Evolutionary conservation across 2,797 vertebrate genomes (phyloP).

Genomic region (Nannoperca obscura): DNA sequence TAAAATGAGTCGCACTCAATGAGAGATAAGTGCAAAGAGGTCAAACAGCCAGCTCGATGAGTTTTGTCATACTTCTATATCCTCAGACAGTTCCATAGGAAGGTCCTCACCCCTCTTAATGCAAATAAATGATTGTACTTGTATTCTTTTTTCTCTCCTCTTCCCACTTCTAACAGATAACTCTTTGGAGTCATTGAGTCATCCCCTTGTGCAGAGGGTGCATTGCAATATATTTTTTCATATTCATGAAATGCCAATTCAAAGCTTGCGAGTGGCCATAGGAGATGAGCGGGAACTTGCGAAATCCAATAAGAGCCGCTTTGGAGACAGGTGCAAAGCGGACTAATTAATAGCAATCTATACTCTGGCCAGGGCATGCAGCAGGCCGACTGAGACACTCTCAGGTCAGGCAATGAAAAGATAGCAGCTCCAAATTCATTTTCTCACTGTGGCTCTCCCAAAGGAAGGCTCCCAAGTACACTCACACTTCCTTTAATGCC

Average conservation of each 20-base stretch:
- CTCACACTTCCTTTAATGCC: constrained; percentile 82
- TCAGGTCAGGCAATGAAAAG: constrained; percentile 86
- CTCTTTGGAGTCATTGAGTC: constrained; percentile 69
- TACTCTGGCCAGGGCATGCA: constrained; percentile 79
- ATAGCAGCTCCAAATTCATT: constrained; percentile 85
- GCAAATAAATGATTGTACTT: constrained; percentile 69
- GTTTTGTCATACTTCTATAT: constrained; percentile 65
- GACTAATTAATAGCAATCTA: constrained; percentile 87
- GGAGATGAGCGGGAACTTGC: constrained; percentile 72
- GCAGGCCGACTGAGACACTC: constrained; percentile 77
- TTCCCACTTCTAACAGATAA: constrained; percentile 62
- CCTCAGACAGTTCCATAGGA: constrained; percentile 63
- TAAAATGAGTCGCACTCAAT: constrained; percentile 70
- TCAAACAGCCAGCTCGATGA: constrained; percentile 66
- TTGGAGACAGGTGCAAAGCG: constrained; percentile 83
- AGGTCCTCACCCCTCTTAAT: constrained; percentile 73
- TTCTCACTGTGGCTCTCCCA: constrained; percentile 80
- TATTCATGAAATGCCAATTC: constrained; percentile 80
- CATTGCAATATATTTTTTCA: constrained; percentile 79
- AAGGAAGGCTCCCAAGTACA: constrained; percentile 79
- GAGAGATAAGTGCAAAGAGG: constrained; percentile 71
- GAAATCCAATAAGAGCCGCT: constrained; percentile 79
- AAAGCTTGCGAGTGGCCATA: constrained; percentile 69
- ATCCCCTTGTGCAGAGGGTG: constrained; percentile 64
- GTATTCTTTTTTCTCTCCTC: constrained; percentile 30